phyloP scores from a whole-genome alignment of 2,797 vertebrate species.

The Perodicticus potto region DNA sequence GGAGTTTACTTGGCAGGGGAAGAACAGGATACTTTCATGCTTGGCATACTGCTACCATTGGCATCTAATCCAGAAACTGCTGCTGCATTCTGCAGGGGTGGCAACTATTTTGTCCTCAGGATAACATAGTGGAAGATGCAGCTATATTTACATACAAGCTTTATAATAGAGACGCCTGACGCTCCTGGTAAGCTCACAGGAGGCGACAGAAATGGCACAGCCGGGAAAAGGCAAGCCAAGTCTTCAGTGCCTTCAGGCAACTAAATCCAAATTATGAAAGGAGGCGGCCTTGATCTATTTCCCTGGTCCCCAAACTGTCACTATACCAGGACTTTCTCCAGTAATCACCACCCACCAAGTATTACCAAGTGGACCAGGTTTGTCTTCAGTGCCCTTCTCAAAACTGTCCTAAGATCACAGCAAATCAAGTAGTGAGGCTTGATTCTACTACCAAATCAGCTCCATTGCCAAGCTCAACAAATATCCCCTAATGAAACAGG shows the following conservation, averaged over 20 bases:
- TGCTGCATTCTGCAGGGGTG: conserved; percentile 69
- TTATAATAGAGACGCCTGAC: conserved; percentile 70
- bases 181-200: conserved; percentile 66
- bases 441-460: not conserved
- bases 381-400: not conserved
- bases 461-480: conserved; percentile 12
- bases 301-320: conserved; percentile 3
- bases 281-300: conserved; percentile 28
- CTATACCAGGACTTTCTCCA: not conserved
- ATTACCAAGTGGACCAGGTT: conserved; percentile 2
- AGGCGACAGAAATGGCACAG: conserved; percentile 60
- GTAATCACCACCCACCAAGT: not conserved
- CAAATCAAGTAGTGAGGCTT: conserved; percentile 65
- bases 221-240: conserved; percentile 70
- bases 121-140: conserved; percentile 74
- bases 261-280: conserved; percentile 34
- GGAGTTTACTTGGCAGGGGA: conserved; percentile 49
- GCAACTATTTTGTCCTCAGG: conserved; percentile 72
- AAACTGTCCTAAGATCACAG: not conserved
- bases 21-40: conserved; percentile 60
- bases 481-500: conserved; percentile 1
- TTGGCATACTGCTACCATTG: conserved; percentile 70
- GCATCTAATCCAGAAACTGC: conserved; percentile 64
- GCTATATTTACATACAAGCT: conserved; percentile 68
- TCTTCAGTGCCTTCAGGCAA: conserved; percentile 61